Percentiles rank a stretch among this genome's conserved stretches.
Evolutionary conservation across 2,888 invertebrate species (phyloP).

Genomic region (Pediacus dermestoides): DNA sequence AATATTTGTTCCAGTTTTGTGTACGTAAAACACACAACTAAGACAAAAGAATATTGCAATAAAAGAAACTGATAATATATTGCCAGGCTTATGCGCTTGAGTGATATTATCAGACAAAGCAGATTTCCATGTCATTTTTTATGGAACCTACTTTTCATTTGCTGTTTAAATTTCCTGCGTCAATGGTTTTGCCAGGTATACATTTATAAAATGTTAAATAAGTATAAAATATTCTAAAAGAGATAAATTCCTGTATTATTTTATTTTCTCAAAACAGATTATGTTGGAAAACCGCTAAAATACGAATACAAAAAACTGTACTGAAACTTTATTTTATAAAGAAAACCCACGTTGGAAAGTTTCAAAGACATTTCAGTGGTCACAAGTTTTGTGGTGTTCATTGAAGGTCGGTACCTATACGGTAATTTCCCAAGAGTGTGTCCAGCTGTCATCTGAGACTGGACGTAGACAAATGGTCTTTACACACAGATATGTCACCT

Average conservation of each 20-base stretch:
- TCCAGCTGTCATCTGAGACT: neutral
- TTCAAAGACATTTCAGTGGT: too few species aligned
- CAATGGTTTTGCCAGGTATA: too few species aligned
- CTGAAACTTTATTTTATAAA: too few species aligned
- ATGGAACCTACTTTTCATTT: neutral
- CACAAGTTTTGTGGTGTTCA: constrained; percentile 1
- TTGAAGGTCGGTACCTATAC: neutral
- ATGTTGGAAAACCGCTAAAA: too few species aligned
- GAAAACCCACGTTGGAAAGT: too few species aligned
- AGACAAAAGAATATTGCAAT: constrained; percentile 13
- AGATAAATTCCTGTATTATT: too few species aligned
- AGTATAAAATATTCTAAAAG: too few species aligned
- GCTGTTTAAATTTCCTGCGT: too few species aligned
- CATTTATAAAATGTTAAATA: too few species aligned
- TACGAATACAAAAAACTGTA: too few species aligned
- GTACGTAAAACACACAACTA: constrained; percentile 3
- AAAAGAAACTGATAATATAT: constrained; percentile 16
- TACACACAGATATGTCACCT: constrained; percentile 1
- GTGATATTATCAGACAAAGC: constrained; percentile 7
- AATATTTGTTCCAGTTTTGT: constrained; percentile 6
- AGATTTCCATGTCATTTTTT: constrained; percentile 7
- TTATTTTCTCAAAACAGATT: too few species aligned
- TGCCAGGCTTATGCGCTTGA: constrained; percentile 4
- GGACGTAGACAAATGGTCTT: constrained; percentile 1
- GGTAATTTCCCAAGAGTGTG: constrained; percentile 3